Evolutionary conservation across 2,113 vertebrate genomes (phyloP).

Genomic region (Ceyx margarethae): DNA sequence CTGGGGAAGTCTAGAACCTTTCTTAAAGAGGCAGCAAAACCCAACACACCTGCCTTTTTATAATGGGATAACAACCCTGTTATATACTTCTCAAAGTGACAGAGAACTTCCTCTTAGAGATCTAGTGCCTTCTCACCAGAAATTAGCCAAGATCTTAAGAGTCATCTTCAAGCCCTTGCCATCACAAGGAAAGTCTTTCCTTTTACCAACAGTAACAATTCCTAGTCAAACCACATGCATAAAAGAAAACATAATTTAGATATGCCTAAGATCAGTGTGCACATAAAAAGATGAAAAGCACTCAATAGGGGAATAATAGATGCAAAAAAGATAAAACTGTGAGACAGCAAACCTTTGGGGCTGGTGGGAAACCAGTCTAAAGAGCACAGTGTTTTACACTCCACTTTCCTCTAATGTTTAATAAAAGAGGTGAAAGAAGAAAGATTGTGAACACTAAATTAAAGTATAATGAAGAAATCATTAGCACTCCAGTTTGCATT

Average conservation of each 20-base stretch:
- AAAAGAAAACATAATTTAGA: not conserved
- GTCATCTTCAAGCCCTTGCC: not conserved
- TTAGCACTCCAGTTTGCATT: not conserved
- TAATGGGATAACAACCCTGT: not conserved
- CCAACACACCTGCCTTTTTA: not conserved
- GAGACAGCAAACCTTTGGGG: not conserved
- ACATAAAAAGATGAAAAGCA: not conserved
- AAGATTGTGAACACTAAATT: not conserved
- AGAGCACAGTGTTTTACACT: not conserved
- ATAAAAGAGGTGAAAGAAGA: not conserved
- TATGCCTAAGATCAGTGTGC: not conserved
- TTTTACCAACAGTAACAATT: not conserved
- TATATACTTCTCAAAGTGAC: not conserved
- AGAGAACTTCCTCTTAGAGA: not conserved
- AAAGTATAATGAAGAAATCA: not conserved
- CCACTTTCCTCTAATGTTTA: constrained; percentile 14
- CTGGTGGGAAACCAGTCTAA: constrained; percentile 50
- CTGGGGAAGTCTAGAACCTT: not conserved
- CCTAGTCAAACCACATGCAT: not conserved
- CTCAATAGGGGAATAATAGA: not conserved
- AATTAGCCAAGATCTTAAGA: not conserved
- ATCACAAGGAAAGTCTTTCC: not conserved
- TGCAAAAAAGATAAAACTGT: not conserved
- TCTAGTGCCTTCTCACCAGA: not conserved
- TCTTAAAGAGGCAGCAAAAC: constrained; percentile 10